phyloP scores from a whole-genome alignment of 2,888 invertebrate species.

The Phymatocera aterrima region DNA sequence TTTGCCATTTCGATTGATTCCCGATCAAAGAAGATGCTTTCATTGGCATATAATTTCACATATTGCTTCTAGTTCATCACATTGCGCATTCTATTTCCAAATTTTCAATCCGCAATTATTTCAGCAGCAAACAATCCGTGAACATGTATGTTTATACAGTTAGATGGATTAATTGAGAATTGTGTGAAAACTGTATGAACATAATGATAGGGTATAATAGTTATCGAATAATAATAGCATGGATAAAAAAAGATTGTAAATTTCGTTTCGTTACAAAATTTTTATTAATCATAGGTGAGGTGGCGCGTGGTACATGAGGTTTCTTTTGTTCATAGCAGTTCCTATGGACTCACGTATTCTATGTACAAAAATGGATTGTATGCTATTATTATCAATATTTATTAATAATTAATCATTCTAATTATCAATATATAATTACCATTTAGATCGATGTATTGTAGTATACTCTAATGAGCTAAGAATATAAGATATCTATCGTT shows the following conservation, averaged over 20 bases:
- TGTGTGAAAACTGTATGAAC: neutral
- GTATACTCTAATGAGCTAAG: conserved; percentile 50
- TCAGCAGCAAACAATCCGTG: neutral
- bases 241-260: conserved; percentile 12
- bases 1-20: too few relatives aligned
- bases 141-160: neutral
- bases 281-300: conserved; percentile 66
- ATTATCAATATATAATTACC: conserved; percentile 34
- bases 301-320: conserved; percentile 67
- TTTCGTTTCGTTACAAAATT: conserved; percentile 55
- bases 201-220: neutral
- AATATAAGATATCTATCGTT: conserved; percentile 9
- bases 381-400: conserved; percentile 60
- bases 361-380: conserved; percentile 64
- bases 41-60: too few relatives aligned
- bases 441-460: neutral
- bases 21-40: too few relatives aligned
- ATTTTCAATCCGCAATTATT: too few relatives aligned
- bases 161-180: neutral
- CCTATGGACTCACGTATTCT: conserved; percentile 63
- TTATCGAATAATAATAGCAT: conserved; percentile 26
- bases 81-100: too few relatives aligned
- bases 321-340: conserved; percentile 64
- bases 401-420: conserved; percentile 55
- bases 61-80: too few relatives aligned